Conservation (phyloP, 2,797 vertebrate genomes). For the Arrhamphus sclerolepis region DNA sequence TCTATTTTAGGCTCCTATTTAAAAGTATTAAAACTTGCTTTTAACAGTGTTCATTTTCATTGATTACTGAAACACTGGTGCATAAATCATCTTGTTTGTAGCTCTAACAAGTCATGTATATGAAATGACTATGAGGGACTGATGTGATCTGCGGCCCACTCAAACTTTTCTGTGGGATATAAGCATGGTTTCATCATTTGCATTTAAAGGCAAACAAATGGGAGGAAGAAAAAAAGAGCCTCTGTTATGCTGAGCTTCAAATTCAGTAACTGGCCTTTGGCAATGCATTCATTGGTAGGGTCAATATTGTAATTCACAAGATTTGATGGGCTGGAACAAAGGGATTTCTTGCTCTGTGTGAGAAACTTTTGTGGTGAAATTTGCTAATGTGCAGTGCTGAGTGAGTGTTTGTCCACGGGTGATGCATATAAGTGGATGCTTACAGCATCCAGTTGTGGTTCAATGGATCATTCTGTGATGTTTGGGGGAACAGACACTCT, state of each 20-base stretch:
- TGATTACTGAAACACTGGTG: neutral
- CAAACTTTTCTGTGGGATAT: neutral
- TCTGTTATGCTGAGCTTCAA: neutral
- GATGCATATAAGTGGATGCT: conserved; percentile 41
- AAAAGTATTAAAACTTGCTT: neutral
- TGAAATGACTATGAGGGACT: neutral
- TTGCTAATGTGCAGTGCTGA: conserved; percentile 8
- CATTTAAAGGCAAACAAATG: conserved; percentile 3
- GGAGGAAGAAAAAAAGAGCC: neutral
- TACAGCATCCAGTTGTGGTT: conserved; percentile 48
- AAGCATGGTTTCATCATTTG: neutral
- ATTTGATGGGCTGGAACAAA: conserved; percentile 49
- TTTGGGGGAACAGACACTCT: conserved; percentile 13
- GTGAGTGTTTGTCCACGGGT: conserved; percentile 42
- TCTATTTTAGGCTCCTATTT: neutral
- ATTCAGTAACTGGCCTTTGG: conserved; percentile 7
- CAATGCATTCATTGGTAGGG: conserved; percentile 21
- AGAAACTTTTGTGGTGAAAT: conserved; percentile 58
- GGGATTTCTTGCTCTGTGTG: conserved; percentile 35
- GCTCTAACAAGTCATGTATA: neutral
- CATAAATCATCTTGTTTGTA: neutral
- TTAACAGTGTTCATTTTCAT: neutral
- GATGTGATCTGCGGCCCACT: conserved; percentile 1
- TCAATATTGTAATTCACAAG: conserved; percentile 31
- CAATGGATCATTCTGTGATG: conserved; percentile 66